Evolutionary conservation across 2,113 vertebrate species (phyloP), one percentile per base, ranked within the genome.

Genomic region (Callaeas wilsoni): DNA sequence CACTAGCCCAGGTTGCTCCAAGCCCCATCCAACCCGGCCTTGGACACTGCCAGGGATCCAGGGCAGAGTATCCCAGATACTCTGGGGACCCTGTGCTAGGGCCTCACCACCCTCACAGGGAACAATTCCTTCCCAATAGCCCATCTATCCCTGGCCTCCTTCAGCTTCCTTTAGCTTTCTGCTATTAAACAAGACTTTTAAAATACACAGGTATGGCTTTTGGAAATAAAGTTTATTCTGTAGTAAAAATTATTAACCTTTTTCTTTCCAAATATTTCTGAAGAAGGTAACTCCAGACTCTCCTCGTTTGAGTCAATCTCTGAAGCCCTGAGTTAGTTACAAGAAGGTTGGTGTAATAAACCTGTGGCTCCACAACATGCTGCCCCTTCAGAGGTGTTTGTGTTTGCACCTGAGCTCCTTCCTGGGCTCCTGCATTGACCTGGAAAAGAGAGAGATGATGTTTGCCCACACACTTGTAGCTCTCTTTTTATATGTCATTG

Each of bases 251-350:
- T 16, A 2, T 10, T 14, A 26, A 2, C 1, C 4, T 35, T 84
- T 60, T 62, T 77, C 21, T 65, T 56, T 56, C 33, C 12, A 47
- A 21, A 1, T 55, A 2, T 47, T 74, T 73, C 44, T 69, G 50
- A 65, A 44, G 39, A 69, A 4, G 9, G 14, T 23, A 37, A 27
- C 12, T 37, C 35, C 13, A 62, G 35, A 26, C 22, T 52, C 19
- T 30, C 10, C 3, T 60, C 1, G 0, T 52, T 9, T 56, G 56
- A 42, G 3, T 7, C 23, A 16, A 0, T 9, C 16, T 57, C n/a
- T 23, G 19, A 42, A 63, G 29, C 5, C 7, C 16, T 3, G 9
- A 12, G 15, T 42, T 35, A 22, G 15, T 37, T 70, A 17, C 3
- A 10, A 17, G 12, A 1, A 2, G 1, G 17, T 26, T 17, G 35